Percentiles rank a stretch among this genome's conserved stretches.
Evolutionary conservation across 2,797 vertebrate genomes (phyloP).

Genomic region (Scomberomorus guttatus): DNA sequence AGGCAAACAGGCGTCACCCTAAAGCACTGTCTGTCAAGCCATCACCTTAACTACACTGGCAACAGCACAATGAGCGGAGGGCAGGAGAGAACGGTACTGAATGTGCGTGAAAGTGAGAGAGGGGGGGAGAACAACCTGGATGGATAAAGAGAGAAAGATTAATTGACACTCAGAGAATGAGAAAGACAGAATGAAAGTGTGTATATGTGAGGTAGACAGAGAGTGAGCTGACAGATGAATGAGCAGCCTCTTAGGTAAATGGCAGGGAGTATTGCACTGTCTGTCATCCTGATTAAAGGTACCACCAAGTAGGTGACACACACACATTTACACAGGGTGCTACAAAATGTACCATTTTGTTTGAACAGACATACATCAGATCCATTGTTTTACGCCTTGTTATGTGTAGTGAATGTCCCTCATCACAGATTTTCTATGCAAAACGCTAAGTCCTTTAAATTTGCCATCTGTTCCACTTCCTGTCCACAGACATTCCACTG

Average conservation of each 20-base stretch:
- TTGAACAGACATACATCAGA: slow-evolving; percentile 4
- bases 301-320: slow-evolving; percentile 55
- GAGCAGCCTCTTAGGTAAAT: slow-evolving; percentile 70
- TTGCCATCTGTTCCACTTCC: slow-evolving; percentile 8
- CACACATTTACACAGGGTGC: background rate
- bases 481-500: background rate
- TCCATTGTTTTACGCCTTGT: slow-evolving; percentile 23
- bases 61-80: slow-evolving; percentile 56
- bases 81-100: slow-evolving; percentile 37
- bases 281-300: slow-evolving; percentile 79
- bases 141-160: slow-evolving; percentile 67
- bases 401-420: slow-evolving; percentile 24
- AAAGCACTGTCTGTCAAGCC: slow-evolving; percentile 79
- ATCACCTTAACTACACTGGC: slow-evolving; percentile 80
- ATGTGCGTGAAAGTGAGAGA: slow-evolving; percentile 40
- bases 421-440: slow-evolving; percentile 15
- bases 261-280: slow-evolving; percentile 68
- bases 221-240: slow-evolving; percentile 64
- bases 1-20: slow-evolving; percentile 79
- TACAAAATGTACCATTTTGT: slow-evolving; percentile 1
- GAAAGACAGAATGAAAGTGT: slow-evolving; percentile 62
- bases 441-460: slow-evolving; percentile 10
- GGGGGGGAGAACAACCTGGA: slow-evolving; percentile 34
- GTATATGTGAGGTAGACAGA: slow-evolving; percentile 50
- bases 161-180: slow-evolving; percentile 74